Conservation (phyloP, 2,888 invertebrate genomes). For the Rutpela maculata region DNA sequence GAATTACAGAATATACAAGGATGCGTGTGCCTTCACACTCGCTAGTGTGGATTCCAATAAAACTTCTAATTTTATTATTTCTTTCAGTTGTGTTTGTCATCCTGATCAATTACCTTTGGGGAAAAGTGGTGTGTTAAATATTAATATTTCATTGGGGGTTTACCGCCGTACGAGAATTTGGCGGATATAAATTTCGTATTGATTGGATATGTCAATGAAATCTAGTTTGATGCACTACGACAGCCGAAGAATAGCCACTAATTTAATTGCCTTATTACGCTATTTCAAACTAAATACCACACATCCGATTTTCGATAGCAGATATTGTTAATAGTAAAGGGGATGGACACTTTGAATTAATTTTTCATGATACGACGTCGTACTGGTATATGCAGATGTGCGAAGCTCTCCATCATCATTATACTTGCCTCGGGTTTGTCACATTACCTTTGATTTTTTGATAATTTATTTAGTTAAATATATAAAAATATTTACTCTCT, state of each 20-base stretch:
- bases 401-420: no score
- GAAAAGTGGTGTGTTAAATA: slow-evolving; percentile 19
- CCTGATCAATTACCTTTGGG: slow-evolving; percentile 38
- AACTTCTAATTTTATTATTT: slow-evolving; percentile 53
- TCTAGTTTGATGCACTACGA: neutral
- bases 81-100: slow-evolving; percentile 52
- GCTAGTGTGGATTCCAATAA: slow-evolving; percentile 50
- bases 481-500: no score
- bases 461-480: no score
- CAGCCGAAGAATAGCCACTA: neutral
- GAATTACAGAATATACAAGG: slow-evolving; percentile 42
- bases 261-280: neutral
- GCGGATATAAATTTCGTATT: neutral
- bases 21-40: slow-evolving; percentile 39
- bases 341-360: no score
- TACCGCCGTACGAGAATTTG: neutral
- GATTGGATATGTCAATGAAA: neutral
- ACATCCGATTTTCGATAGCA: neutral
- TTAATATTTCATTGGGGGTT: slow-evolving; percentile 25
- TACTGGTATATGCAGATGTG: no score
- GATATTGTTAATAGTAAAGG: neutral
- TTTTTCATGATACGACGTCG: no score
- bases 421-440: no score
- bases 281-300: neutral
- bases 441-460: no score